phyloP scores from a whole-genome alignment of 1,140 invertebrate species.

The Achroia grisella region DNA sequence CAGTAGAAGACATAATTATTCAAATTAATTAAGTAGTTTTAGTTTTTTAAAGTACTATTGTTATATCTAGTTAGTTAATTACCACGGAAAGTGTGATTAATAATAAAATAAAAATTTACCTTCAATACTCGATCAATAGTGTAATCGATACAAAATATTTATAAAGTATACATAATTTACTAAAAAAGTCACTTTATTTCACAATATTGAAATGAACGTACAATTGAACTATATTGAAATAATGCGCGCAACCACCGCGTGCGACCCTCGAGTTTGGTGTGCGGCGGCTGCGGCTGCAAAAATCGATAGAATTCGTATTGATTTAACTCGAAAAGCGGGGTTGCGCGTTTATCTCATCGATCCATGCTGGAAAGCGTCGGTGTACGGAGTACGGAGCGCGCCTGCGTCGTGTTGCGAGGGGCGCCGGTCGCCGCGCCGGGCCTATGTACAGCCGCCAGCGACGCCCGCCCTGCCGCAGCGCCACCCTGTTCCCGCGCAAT shows the following conservation, averaged over 20 bases:
- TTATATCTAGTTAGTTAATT: background rate
- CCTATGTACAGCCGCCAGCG: conserved; percentile 17
- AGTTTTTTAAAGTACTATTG: background rate
- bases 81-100: background rate
- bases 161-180: background rate
- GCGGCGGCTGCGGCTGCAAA: conserved; percentile 68
- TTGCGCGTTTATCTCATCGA: conserved; percentile 72
- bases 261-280: conserved; percentile 61
- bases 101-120: background rate
- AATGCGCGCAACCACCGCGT: conserved; percentile 63
- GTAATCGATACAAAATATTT: conserved; percentile 1
- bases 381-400: conserved; percentile 34
- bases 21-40: background rate
- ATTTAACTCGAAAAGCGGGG: conserved; percentile 64
- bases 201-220: background rate
- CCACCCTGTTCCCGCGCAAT: conserved; percentile 68
- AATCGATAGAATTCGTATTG: conserved; percentile 66
- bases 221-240: conserved; percentile 4
- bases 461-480: conserved; percentile 40
- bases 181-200: background rate
- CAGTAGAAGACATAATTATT: too few species aligned
- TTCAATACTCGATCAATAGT: background rate
- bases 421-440: conserved; percentile 18
- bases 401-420: conserved; percentile 32
- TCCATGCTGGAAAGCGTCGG: conserved; percentile 50